Percentiles rank a stretch among this genome's conserved stretches.
Conservation (phyloP, 2,888 invertebrate genomes). For the Drosophila quinaria region DNA sequence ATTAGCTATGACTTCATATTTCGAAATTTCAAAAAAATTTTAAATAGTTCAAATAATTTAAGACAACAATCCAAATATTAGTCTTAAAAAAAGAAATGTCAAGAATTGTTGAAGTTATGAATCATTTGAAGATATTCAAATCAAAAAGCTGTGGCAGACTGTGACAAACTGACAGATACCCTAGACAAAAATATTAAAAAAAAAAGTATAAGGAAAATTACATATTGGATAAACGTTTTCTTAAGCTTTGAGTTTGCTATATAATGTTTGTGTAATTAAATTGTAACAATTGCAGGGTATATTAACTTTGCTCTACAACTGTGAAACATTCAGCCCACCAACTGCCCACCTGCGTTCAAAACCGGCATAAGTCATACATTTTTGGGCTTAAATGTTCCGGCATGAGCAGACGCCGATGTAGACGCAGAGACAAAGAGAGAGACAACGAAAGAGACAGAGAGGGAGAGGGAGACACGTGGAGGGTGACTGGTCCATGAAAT, state of each 20-base stretch:
- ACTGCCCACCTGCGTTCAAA: conserved; percentile 69
- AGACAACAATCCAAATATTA: neutral
- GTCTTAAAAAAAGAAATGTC: neutral
- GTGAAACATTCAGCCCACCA: conserved; percentile 28
- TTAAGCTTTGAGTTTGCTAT: neutral
- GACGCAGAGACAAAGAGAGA: conserved; percentile 21
- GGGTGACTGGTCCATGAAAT: conserved; percentile 47
- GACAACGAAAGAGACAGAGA: conserved; percentile 31
- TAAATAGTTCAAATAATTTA: neutral
- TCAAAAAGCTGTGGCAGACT: neutral
- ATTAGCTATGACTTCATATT: neutral
- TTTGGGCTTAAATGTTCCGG: conserved; percentile 76
- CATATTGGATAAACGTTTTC: neutral
- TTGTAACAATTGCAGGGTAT: conserved; percentile 19
- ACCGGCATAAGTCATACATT: conserved; percentile 65
- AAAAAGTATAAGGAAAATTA: neutral
- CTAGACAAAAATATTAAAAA: neutral
- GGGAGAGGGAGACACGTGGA: conserved; percentile 58
- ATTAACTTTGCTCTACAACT: neutral
- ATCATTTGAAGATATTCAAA: conserved; percentile 12
- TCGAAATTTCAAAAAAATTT: neutral
- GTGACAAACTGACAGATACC: conserved; percentile 1
- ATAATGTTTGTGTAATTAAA: neutral
- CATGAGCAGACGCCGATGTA: conserved; percentile 52
- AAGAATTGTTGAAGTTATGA: conserved; percentile 9